Base-by-base conservation (phyloP, 2,797 vertebrate genomes). In the Ficedula albicollis region DNA sequence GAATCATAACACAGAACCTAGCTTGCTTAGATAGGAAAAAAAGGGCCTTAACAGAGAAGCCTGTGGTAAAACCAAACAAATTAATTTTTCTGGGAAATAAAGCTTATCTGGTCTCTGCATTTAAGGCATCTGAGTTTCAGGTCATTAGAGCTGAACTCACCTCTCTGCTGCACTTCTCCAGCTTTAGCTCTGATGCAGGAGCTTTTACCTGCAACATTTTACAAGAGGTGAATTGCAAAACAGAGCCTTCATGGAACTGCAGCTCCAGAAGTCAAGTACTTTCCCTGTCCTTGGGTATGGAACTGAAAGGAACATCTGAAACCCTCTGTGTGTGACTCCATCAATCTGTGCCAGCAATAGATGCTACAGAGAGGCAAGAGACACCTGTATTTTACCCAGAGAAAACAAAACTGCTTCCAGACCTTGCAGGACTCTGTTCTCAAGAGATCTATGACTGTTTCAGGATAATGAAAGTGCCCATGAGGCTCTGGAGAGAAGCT, bases 371-470 rank as follows among this genome's bases (percentile, higher is more conserved):
- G 25, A 78, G 17, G 17, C 16, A 54, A 75, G 38, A 78, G 38
- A 39, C 6, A 38, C 4, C 36, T 46, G 10, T 5, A 5, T n/a
- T 80, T 84, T 54, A 66, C 9, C 43, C 49, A 72, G 18, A 62
- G 22, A 41, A 75, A 86, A 89, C 7, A 90, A 34, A 73, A 67
- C 10, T 70, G 38, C 27, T 41, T 87, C 58, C 7, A 8, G 15
- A 49, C 23, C 14, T 32, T 70, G 41, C 38, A 60, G 54, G 26
- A 84, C 21, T 62, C n/a, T 41, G 7, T 23, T 78, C 52, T 39
- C 55, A 60, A 59, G 44, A 74, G 44, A 66, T 29, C 16, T 39
- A 2, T 13, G 21, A 74, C 32, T 0, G 0, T 38, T 64, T 59
- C 48, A 70, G 27, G 25, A 60, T 20, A 62, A 68, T 6, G 9